Base-by-base conservation (phyloP, 2,797 vertebrate genomes). In the Pitangus sulphuratus region DNA sequence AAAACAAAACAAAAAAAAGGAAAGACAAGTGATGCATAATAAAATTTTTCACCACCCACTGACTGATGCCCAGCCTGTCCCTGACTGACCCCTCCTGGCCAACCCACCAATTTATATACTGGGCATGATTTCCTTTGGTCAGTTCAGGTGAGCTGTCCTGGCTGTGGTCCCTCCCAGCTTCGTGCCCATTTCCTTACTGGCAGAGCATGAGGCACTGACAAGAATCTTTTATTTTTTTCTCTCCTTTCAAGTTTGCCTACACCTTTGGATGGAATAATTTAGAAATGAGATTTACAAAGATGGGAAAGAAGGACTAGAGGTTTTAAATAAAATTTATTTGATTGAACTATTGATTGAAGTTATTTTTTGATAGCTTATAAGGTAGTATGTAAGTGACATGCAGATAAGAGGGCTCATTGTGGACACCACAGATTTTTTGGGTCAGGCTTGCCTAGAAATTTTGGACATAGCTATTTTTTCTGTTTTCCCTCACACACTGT, bases 131-230 rank as follows among this genome's bases (percentile, higher is more conserved):
- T 6, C 58, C 45, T 58, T 21, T 66, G 13, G 2, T 9, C 17
- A 47, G 20, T 15, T 60, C 4, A 10, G 5, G 2, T 58, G 28
- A 51, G 16, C 13, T 74, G 19, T 62, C 31, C 42, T 48, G 48
- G 40, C 20, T 21, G 7, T 11, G 14, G 2, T 51, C 3, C 5
- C 39, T 60, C 20, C 8, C 3, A 8, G 12, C 14, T 35, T 53
- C 40, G 26, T n/a, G 8, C 13, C 26, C 26, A 24, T 15, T 6
- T n/a, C 5, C 31, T 54, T 1, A 5, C 0, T n/a, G 33, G 17
- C 30, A 42, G 18, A 75, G 7, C 18, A 11, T 6, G 25, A 24
- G 8, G 47, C 33, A 31, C 3, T 14, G 30, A 19, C 12, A 39
- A 26, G 16, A 89, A 74, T 61, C 1, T 6, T 21, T 25, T 57